Percentiles rank a stretch among this genome's conserved stretches.
Conservation (phyloP, 2,888 invertebrate genomes). For the Acanthosepion esculentum region DNA sequence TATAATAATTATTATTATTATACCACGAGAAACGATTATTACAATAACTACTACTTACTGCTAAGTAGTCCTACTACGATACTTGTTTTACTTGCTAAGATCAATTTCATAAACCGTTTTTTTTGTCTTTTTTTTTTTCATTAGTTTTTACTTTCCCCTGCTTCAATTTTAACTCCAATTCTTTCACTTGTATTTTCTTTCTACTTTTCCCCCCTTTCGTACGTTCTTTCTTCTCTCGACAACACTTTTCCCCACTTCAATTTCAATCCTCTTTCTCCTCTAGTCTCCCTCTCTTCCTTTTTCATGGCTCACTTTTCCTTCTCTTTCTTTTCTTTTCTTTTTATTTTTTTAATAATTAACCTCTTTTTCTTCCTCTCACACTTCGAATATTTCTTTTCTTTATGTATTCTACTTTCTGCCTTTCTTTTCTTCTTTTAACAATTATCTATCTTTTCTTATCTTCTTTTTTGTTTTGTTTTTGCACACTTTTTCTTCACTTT, state of each 20-base stretch:
- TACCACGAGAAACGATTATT: not conserved
- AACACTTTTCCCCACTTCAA: not conserved
- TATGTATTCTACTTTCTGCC: not conserved
- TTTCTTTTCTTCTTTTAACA: not conserved
- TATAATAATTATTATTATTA: not conserved
- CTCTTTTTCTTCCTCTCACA: not conserved
- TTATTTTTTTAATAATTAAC: not conserved
- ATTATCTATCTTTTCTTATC: not conserved
- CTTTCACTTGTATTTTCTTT: not conserved
- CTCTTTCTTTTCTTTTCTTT: not conserved
- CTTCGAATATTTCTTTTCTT: not conserved
- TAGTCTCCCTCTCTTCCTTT: not conserved
- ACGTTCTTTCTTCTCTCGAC: not conserved
- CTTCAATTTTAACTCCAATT: not conserved
- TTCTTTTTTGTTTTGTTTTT: not conserved
- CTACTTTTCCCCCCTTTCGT: not conserved
- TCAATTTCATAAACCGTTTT: not conserved
- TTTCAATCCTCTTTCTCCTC: too few species aligned
- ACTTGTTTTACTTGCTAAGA: not conserved
- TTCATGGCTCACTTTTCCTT: not conserved
- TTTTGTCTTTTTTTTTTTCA: not conserved
- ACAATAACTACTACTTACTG: not conserved
- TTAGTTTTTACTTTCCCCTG: too few species aligned
- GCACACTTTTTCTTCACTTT: not conserved
- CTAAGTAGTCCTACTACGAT: not conserved